Evolutionary conservation across 64 coral and sea anemone species (phyloP).

Genomic region (Actinia tenebrosa): DNA sequence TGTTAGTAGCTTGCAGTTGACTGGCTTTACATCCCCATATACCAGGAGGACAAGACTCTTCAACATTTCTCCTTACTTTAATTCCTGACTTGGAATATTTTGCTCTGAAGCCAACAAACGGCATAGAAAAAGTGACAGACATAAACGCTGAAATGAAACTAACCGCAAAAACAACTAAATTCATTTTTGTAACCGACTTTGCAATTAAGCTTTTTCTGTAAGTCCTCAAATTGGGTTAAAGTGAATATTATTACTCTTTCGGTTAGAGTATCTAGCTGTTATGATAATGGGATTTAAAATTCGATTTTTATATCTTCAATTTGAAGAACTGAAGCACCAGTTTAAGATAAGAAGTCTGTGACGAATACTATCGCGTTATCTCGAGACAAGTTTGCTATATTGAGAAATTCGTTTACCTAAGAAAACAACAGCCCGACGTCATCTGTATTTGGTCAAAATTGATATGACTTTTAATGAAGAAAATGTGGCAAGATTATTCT

Average conservation of each 20-base stretch:
- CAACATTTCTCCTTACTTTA: background rate
- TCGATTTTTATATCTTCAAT: background rate
- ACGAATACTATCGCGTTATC: background rate
- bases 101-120: background rate
- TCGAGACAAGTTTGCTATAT: background rate
- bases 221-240: background rate
- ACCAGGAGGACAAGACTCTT: conserved; percentile 27
- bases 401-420: background rate
- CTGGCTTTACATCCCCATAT: background rate
- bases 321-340: background rate
- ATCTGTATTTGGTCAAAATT: too few species aligned
- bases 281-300: background rate
- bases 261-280: background rate
- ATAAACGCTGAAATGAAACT: background rate
- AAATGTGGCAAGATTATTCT: too few species aligned
- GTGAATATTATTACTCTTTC: background rate
- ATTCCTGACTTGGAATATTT: background rate
- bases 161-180: background rate
- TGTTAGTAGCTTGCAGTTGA: too few species aligned
- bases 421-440: background rate
- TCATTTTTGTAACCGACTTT: background rate
- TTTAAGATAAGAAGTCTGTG: background rate
- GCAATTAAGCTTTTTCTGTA: background rate
- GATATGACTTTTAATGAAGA: too few species aligned
- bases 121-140: background rate